A percentile compares a stretch with the other conserved stretches of the same genome.
These are phyloP conservation scores for Martes flavigula DNA, from an alignment of 2,797 vertebrate species.

Conservation along the genomic window DNA sequence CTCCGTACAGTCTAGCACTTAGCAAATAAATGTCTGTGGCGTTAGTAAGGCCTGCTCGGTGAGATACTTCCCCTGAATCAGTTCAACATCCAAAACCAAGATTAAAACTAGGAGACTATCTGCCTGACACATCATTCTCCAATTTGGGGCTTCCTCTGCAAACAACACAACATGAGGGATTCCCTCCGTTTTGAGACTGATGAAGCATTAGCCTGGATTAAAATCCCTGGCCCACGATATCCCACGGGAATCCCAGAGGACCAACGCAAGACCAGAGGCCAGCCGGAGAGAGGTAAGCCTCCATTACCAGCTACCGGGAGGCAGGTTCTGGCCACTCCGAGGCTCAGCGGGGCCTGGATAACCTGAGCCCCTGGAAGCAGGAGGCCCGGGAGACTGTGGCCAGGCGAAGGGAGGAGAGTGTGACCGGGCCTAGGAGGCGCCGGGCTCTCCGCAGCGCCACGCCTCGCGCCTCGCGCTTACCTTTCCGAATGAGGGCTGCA, in stretches of 20 bases:
- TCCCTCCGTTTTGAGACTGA: constrained; percentile 54
- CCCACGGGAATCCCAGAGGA: background rate
- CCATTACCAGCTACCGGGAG: background rate
- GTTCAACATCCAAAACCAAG: constrained; percentile 58
- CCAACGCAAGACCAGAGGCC: background rate
- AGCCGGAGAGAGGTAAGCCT: background rate
- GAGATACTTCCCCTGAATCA: constrained; percentile 46
- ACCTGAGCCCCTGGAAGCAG: background rate
- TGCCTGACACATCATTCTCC: constrained; percentile 40
- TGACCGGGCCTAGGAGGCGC: background rate
- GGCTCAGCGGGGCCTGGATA: background rate
- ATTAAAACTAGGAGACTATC: constrained; percentile 64
- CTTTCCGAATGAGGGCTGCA: constrained; percentile 95
- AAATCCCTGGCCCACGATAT: background rate
- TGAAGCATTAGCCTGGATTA: background rate
- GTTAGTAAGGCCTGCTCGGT: constrained; percentile 9
- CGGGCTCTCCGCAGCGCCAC: constrained; percentile 43
- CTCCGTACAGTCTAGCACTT: background rate
- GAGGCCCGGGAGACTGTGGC: background rate
- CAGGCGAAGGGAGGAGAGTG: background rate
- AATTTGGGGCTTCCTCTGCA: constrained; percentile 69
- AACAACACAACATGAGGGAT: constrained; percentile 60
- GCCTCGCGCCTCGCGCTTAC: constrained; percentile 83
- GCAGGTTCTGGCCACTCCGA: background rate
- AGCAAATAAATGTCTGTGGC: background rate